Evolutionary conservation across 1,140 invertebrate genomes (phyloP), one percentile per base, ranked within the genome.

Genomic region (Drosophila leontia): DNA sequence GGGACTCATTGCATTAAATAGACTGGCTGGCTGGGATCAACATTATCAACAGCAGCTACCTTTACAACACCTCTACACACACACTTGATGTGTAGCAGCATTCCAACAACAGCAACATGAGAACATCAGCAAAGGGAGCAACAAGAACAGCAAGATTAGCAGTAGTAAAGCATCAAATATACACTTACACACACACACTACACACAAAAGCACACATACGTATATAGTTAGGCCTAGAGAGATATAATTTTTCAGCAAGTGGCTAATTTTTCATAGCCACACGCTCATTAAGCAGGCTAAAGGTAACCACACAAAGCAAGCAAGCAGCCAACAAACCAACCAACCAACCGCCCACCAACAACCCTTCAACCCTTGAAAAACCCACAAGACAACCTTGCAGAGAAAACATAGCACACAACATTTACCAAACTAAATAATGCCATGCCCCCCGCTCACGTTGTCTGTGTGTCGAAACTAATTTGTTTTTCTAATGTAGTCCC

Each of bases 211-310:
- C 26, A 80, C 35, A 76, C 41, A 75, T 13, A 69, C 26, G 41
- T 39, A 78, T 39, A 78, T 69, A 76, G 75, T 80, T 87, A 83
- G 82, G 82, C 83, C 70, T 83, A 83, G 68, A 84, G 75, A 76
- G 37, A 47, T 85, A 62, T 75, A 87, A 82, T 86, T 67, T 82
- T 79, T 85, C 79, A 86, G 82, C 82, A 90, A 79, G 85, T 90
- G 85, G 85, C 81, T 85, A 81, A 88, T 90, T 88, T 88, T 90
- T 88, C 85, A 90, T 85, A 90, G 84, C 85, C 85, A 72, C 80
- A 78, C 84, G 84, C 79, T 84, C 75, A 72, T 85, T 85, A 86
- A 85, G 75, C 78, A 61, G 68, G 59, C 79, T 39, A 23, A 71
- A 67, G 56, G 67, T 67, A 72, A 57, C 68, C 62, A 42, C 34